A percentile compares a stretch with the other conserved stretches of the same genome.
phyloP scores from a whole-genome alignment of 2,113 vertebrate species.

The Zosterops borbonicus region DNA sequence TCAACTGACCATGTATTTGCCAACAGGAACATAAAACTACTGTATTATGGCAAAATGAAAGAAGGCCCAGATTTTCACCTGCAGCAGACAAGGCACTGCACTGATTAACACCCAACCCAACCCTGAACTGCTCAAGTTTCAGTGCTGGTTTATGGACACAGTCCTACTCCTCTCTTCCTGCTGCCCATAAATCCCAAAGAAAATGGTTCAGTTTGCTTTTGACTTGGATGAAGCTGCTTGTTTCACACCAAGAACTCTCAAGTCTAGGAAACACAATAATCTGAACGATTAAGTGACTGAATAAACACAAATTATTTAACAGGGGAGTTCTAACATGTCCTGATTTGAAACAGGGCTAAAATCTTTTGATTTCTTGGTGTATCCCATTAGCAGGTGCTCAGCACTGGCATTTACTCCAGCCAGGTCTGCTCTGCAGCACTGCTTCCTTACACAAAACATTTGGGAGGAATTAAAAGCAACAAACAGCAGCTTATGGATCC shows the following conservation, averaged over 20 bases:
- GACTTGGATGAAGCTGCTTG: neutral
- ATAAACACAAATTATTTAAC: neutral
- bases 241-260: neutral
- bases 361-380: neutral
- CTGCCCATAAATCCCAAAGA: neutral
- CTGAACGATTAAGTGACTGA: neutral
- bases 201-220: neutral
- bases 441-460: neutral
- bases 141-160: neutral
- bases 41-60: neutral
- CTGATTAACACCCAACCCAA: neutral
- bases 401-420: neutral
- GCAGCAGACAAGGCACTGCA: neutral
- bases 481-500: neutral
- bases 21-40: neutral
- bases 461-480: neutral
- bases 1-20: neutral
- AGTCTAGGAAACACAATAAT: neutral
- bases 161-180: neutral
- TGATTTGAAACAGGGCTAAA: neutral
- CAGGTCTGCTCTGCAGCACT: neutral
- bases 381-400: neutral
- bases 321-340: neutral
- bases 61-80: neutral
- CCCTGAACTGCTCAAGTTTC: neutral